Evolutionary conservation across 1,140 invertebrate genomes (phyloP), one percentile per base, ranked within the genome.

Genomic region (Trichomalopsis sarcophagae): DNA sequence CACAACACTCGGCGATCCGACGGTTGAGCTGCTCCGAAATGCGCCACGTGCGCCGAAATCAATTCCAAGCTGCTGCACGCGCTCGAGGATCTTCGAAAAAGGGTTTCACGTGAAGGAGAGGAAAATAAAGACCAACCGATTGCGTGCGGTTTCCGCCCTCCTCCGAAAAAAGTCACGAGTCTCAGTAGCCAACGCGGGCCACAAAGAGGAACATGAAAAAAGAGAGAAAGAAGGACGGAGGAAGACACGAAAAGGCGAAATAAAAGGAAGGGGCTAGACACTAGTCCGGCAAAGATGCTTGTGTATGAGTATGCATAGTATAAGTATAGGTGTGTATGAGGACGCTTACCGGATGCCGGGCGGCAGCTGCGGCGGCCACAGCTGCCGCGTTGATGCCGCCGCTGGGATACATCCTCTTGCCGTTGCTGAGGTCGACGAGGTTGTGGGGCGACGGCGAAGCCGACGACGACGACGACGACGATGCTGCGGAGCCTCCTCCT

Each of bases 381-480:
- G 94, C 94, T 91, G 94, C 94, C 86, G 94, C 94, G 90, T 95
- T 95, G 91, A 95, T 94, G 88, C 94, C 92, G 90, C 94, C 93
- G 90, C 92, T 94, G 55, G 94, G 94, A 89, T 94, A 94, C 94
- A 94, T 94, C 88, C 92, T 93, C 90, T 87, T 83, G 27, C n/a
- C 14, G 79, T 36, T 27, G 82, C 50, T 78, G 55, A 69, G 82
- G 75, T 84, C 75, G 75, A 77, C 30, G 55, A 33, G 66, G n/a
- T 21, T 47, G 40, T 23, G 40, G 77, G 78, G 74, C 81, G 80
- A 82, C 33, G 80, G 77, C 73, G 55, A 77, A 10, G 78, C 66
- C 33, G 40, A 68, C 40, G 78, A 74, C 36, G 69, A 79, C 66
- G 77, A 73, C n/a, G 84, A 68, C n/a, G 84, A 79, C 62, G 75